Conservation (phyloP, 2,797 vertebrate species). For the Brachymystax lenok region DNA sequence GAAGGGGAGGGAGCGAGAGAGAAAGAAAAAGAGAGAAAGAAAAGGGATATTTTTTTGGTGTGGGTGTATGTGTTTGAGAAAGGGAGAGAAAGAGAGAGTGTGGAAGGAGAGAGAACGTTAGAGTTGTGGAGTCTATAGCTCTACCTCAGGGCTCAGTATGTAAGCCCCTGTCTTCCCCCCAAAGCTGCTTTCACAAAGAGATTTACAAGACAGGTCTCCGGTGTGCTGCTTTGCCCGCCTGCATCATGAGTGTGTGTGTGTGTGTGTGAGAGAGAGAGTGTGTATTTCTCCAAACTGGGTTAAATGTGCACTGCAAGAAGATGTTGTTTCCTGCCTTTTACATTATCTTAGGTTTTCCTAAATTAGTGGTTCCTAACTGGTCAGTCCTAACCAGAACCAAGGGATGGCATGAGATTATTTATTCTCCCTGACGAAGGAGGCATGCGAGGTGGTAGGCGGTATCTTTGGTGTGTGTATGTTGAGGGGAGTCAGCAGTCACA, state of each 20-base stretch:
- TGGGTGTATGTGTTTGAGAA: constrained; percentile 29
- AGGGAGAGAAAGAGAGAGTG: constrained; percentile 15
- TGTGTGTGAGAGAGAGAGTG: constrained; percentile 41
- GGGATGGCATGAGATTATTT: constrained; percentile 56
- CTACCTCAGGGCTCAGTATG: constrained; percentile 75
- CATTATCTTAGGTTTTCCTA: constrained; percentile 28
- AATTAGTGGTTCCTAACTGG: constrained; percentile 37
- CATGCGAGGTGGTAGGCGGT: constrained; percentile 41
- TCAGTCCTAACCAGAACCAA: constrained; percentile 57
- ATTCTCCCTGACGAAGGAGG: constrained; percentile 37
- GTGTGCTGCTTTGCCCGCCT: constrained; percentile 70
- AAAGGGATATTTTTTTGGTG: not conserved
- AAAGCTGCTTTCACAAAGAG: constrained; percentile 84
- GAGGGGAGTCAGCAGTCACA: constrained; percentile 41
- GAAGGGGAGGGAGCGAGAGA: constrained; percentile 20
- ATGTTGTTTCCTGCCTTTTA: constrained; percentile 61
- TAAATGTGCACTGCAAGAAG: not conserved
- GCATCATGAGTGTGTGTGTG: constrained; percentile 57
- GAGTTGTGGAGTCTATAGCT: constrained; percentile 68
- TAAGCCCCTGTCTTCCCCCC: constrained; percentile 79
- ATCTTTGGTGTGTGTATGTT: constrained; percentile 59
- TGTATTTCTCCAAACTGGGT: constrained; percentile 1
- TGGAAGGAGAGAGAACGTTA: constrained; percentile 52
- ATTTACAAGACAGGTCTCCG: constrained; percentile 82
- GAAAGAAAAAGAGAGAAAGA: constrained; percentile 32